These are phyloP conservation scores for Malacosoma neustria DNA, from an alignment of 2,888 invertebrate genomes.

Conservation along the genomic window DNA sequence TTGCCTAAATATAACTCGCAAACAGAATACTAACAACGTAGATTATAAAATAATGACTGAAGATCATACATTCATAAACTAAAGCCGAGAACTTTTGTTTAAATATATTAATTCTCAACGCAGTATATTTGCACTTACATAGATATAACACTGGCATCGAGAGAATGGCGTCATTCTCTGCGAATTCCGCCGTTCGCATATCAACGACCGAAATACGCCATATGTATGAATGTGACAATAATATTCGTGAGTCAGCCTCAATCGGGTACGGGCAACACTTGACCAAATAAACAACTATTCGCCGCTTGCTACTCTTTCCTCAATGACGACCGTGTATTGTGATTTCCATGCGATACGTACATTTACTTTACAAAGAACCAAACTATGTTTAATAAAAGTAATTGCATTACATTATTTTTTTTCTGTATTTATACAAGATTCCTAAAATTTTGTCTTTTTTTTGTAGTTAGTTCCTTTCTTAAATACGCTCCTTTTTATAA, in stretches of 20 bases:
- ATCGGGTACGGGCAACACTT: slow-evolving; percentile 40
- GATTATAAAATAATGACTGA: background rate
- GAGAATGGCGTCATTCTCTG: slow-evolving; percentile 63
- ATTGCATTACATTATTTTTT: no score
- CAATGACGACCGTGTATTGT: slow-evolving; percentile 26
- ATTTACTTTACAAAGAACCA: no score
- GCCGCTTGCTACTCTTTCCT: slow-evolving; percentile 44
- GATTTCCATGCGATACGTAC: slow-evolving; percentile 4
- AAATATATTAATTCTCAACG: slow-evolving; percentile 1
- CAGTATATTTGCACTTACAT: slow-evolving; percentile 11
- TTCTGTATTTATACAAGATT: no score
- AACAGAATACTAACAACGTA: background rate
- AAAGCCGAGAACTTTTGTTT: background rate
- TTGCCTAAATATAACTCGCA: background rate
- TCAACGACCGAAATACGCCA: slow-evolving; percentile 55
- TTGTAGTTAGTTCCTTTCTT: no score
- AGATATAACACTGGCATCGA: slow-evolving; percentile 31
- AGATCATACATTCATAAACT: background rate
- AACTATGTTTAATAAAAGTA: no score
- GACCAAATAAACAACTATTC: slow-evolving; percentile 65
- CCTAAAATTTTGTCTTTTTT: no score
- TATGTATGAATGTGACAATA: slow-evolving; percentile 61
- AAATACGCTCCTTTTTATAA: no score
- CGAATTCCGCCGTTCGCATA: slow-evolving; percentile 52
- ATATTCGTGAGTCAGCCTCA: slow-evolving; percentile 59